Base-by-base conservation (phyloP, 2,888 invertebrate species). In the Malachius bipustulatus region DNA sequence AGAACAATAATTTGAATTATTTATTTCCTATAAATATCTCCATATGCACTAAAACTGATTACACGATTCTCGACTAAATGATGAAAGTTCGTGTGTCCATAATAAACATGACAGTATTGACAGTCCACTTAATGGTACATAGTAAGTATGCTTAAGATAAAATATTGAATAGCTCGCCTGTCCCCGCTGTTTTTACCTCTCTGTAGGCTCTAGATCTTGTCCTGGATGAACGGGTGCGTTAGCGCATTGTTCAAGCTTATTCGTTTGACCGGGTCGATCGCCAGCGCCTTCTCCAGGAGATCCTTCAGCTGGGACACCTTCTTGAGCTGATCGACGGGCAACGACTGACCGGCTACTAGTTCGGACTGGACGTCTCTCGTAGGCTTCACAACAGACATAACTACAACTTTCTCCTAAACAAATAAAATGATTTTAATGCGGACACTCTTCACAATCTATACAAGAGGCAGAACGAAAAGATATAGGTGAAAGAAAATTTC, bases 211-310 rank as follows among this genome's bases (percentile, higher is more conserved):
- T 32, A 82, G 58, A 88, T 85, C 69, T 84, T 90, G 58, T 97
- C 96, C 66, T 88, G 85, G 56, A 97, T 93, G 63, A 96, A 96
- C 1, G 91, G 82, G 65, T 97, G 96, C 13, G 83, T 78, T 34
- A 97, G 70, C 26, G 93, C 91, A 57, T 91, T 89, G 63, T 90
- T 91, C 45, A 94, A 77, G n/a, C 90, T 83, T 47, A 91, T 81
- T 37, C 96, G 73, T 63, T 94, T 96, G 19, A 81, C 75, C 0
- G 94, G 84, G 65, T 97, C 96, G 34, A 96, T 66, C 68, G 89
- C 82, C 43, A 97, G 71, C 52, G 93, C 84, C 43, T 85, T 80
- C 54, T 96, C 96, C 32, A 97, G 65, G 14, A 97, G 67, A 61
- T 97, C 94, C 58, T 85, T 87, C 19, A 97, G 68, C 57, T 97